A percentile compares a stretch with the other conserved stretches of the same genome.
phyloP scores from a whole-genome alignment of 2,888 invertebrate genomes.

The Galeopsomyia nigrocyanea region DNA sequence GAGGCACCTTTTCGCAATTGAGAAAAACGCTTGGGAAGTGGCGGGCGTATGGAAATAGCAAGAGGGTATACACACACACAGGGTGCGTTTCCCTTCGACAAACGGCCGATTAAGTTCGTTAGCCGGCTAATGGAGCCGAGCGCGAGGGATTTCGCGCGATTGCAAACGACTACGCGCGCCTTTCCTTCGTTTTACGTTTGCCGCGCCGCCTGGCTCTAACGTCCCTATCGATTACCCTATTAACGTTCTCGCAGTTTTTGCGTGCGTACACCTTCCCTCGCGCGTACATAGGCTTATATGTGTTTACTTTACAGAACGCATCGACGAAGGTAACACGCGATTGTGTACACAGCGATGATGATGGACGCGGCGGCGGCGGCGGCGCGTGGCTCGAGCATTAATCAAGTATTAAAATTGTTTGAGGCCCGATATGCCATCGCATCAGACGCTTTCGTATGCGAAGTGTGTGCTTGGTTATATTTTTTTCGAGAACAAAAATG shows the following conservation, averaged over 20 bases:
- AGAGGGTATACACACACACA: slow-evolving; percentile 12
- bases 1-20: slow-evolving; percentile 39
- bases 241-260: slow-evolving; percentile 38
- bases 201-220: slow-evolving; percentile 40
- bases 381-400: slow-evolving; percentile 25
- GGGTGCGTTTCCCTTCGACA: slow-evolving; percentile 27
- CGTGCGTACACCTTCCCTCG: neutral
- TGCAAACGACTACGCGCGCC: slow-evolving; percentile 30
- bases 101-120: slow-evolving; percentile 47
- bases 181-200: slow-evolving; percentile 5
- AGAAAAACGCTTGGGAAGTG: slow-evolving; percentile 38
- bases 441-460: too few species aligned
- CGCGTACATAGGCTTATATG: too few species aligned
- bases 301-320: slow-evolving; percentile 30
- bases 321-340: slow-evolving; percentile 14
- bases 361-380: neutral
- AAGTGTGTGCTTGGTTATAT: too few species aligned
- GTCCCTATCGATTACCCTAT: slow-evolving; percentile 49
- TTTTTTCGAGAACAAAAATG: too few species aligned
- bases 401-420: slow-evolving; percentile 43
- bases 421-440: slow-evolving; percentile 11
- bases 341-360: neutral
- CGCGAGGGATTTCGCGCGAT: slow-evolving; percentile 38
- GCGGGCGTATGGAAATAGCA: slow-evolving; percentile 33
- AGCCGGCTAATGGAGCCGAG: slow-evolving; percentile 43